These are phyloP conservation scores for Stictocephala bisonia DNA, from an alignment of 2,888 invertebrate genomes.

Conservation along the genomic window DNA sequence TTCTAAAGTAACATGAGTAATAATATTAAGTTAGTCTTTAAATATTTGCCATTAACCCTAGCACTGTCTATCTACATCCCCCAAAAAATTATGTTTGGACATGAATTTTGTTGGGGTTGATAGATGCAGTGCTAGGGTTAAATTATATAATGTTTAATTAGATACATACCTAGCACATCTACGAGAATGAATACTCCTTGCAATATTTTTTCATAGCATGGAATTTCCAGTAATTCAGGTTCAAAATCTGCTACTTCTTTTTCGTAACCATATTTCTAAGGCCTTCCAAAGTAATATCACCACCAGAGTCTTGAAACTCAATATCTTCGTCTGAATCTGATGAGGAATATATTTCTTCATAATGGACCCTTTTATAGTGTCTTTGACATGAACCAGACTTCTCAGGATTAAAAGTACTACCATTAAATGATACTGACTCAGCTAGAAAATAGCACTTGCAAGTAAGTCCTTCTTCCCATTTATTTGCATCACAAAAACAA, in stretches of 20 bases:
- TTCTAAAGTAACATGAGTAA: no score
- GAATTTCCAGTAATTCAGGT: no score
- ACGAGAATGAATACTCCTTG: background rate
- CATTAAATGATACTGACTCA: background rate
- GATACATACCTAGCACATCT: background rate
- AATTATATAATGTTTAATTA: background rate
- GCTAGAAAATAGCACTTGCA: constrained; percentile 9
- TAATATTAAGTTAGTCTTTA: no score
- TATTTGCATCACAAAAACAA: constrained; percentile 8
- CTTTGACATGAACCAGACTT: no score
- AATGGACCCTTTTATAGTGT: no score
- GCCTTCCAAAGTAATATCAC: no score
- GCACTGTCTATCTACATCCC: no score
- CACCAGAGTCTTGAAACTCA: no score
- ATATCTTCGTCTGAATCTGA: constrained; percentile 13
- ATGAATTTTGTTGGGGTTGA: background rate
- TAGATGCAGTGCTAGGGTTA: background rate
- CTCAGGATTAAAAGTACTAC: background rate
- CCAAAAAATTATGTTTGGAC: background rate
- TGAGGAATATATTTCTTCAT: constrained; percentile 13
- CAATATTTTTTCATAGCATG: no score
- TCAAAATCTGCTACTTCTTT: no score
- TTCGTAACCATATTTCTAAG: no score
- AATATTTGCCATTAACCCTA: no score
- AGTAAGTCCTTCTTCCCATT: background rate